phyloP scores from a whole-genome alignment of 2,113 vertebrate species.

The Phalacrocorax carbo region DNA sequence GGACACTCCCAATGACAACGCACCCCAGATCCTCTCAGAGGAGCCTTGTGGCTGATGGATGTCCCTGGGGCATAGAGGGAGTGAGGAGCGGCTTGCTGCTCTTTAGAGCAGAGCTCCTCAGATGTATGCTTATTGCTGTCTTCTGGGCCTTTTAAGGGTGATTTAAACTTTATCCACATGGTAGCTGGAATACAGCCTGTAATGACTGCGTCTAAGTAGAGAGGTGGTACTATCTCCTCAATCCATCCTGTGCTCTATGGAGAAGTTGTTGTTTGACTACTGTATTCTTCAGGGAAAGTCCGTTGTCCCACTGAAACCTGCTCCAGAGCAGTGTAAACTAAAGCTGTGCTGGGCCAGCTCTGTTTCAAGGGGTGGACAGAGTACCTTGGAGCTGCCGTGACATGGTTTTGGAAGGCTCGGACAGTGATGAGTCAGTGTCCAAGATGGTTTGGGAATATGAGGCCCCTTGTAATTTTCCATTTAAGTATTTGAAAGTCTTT shows the following conservation, averaged over 20 bases:
- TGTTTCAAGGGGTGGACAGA: neutral
- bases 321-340: neutral
- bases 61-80: neutral
- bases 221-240: neutral
- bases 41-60: neutral
- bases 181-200: neutral
- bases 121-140: neutral
- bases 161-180: neutral
- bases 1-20: neutral
- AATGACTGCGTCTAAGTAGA: neutral
- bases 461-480: neutral
- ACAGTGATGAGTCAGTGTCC: neutral
- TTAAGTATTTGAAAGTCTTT: neutral
- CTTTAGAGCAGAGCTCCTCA: neutral
- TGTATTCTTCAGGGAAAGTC: neutral
- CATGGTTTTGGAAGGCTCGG: neutral
- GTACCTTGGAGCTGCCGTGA: neutral
- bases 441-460: neutral
- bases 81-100: neutral
- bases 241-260: neutral
- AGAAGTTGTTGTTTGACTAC: neutral
- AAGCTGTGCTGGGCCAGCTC: neutral
- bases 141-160: neutral
- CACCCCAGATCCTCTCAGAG: neutral
- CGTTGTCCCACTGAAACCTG: neutral